Base-by-base conservation (phyloP, 2,888 invertebrate genomes). In the Pomacea canaliculata region DNA sequence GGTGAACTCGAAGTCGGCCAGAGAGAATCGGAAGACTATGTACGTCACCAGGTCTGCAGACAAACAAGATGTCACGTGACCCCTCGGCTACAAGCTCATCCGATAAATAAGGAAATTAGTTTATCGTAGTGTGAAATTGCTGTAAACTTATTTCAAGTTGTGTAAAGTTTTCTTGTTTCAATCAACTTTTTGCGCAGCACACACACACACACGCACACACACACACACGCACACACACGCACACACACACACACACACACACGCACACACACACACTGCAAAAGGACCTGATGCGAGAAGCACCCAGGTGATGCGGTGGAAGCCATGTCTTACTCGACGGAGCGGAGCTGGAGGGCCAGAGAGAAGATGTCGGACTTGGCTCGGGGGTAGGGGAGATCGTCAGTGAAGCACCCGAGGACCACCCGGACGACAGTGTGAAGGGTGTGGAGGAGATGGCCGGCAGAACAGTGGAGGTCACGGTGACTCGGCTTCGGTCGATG, bases 1-100 rank as follows among this genome's bases (percentile, higher is more conserved):
- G 4, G 74, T 72, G 73, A 67, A 78, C 27, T 16, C 19, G 56
- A 80, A 80, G 49, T 78, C 77, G 7, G 77, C 77, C 70, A 80
- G 60, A 0, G 76, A 56, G 51, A 56, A 56, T 13, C 51, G 51
- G 51, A 7, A 56, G 51, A 56, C 51, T 4, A 56, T 27, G 23
- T 62, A 18, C 9, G 48, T 49, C 71, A 56, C 7, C 59, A 68
- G 16, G 16, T 23, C 68, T 68, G 73, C 7, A 37, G n/a, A 18
- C 37, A 62, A 23, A 49, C n/a, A 60, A 27, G 19, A 37, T 7
- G 18, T 7, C n/a, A 8, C 59, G 27, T 16, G 8, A 18, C 27
- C 23, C 23, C 23, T 23, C 23, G 23, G 23, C 23, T 23, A 23
- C 23, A 23, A 23, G 23, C 23, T 23, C 23, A 23, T 23, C 23